Percentiles rank a stretch among this genome's conserved stretches.
phyloP scores from a whole-genome alignment of 2,888 invertebrate species.

The Stratiomys singularior region DNA sequence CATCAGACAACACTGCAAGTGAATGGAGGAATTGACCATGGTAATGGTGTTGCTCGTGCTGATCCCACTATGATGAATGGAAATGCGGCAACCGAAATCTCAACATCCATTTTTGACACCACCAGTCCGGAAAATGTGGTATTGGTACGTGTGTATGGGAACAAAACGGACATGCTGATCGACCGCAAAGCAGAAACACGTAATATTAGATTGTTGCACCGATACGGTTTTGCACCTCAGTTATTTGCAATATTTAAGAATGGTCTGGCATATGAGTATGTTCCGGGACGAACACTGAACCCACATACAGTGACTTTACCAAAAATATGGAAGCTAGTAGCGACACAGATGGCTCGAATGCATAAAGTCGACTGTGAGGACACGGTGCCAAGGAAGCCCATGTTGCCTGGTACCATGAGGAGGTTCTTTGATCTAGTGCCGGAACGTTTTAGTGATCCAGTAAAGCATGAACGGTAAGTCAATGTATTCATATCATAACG shows the following conservation, averaged over 20 bases:
- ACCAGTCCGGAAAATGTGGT: slow-evolving; percentile 70
- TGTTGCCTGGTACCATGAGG: slow-evolving; percentile 81
- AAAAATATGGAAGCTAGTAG: slow-evolving; percentile 79
- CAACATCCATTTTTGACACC: slow-evolving; percentile 55
- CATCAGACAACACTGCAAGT: not conserved
- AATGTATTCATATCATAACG: no score
- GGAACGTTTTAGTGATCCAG: slow-evolving; percentile 73
- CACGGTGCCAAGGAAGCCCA: slow-evolving; percentile 68
- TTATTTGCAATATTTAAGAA: slow-evolving; percentile 93
- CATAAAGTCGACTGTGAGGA: slow-evolving; percentile 71
- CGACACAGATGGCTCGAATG: slow-evolving; percentile 84
- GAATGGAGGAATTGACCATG: slow-evolving; percentile 8
- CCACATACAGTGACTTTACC: slow-evolving; percentile 72
- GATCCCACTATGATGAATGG: slow-evolving; percentile 57
- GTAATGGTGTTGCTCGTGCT: not conserved
- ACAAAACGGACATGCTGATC: slow-evolving; percentile 92
- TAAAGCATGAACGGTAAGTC: slow-evolving; percentile 76
- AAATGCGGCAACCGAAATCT: slow-evolving; percentile 53
- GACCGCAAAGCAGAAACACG: slow-evolving; percentile 85
- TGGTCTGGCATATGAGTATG: slow-evolving; percentile 90
- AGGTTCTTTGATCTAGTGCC: slow-evolving; percentile 81
- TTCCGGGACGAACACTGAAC: slow-evolving; percentile 83
- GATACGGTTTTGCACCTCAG: slow-evolving; percentile 82
- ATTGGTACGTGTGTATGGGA: slow-evolving; percentile 90
- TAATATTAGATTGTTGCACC: slow-evolving; percentile 73